phyloP scores from a whole-genome alignment of 2,888 invertebrate species.

The Drosophila macrospina region DNA sequence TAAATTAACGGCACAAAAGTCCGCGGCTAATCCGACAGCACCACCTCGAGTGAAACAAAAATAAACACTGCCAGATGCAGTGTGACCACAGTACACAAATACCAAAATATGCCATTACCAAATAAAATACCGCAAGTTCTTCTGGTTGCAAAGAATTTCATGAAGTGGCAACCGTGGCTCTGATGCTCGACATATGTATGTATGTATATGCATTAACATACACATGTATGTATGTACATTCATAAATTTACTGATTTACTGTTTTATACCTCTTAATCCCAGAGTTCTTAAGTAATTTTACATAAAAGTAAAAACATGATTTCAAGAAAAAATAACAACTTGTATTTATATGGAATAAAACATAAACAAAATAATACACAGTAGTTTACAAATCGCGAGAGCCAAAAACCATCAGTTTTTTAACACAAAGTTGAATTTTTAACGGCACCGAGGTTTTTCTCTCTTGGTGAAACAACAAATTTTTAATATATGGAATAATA shows the following conservation, averaged over 20 bases:
- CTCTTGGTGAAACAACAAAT: conserved; percentile 71
- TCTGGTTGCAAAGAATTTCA: too few relatives aligned
- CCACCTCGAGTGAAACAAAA: conserved; percentile 4
- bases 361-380: conserved; percentile 46
- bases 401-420: conserved; percentile 2
- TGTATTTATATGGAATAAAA: conserved; percentile 41
- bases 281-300: too few relatives aligned
- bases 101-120: background rate
- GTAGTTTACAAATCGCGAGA: conserved; percentile 12
- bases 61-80: conserved; percentile 30
- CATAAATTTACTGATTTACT: too few relatives aligned
- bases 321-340: conserved; percentile 32
- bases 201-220: too few relatives aligned
- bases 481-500: conserved; percentile 77
- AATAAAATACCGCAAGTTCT: background rate
- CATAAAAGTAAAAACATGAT: background rate
- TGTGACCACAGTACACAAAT: conserved; percentile 5
- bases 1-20: conserved; percentile 26
- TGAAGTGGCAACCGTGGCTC: too few relatives aligned
- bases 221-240: too few relatives aligned
- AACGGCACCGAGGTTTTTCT: conserved; percentile 33
- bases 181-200: too few relatives aligned
- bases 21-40: background rate
- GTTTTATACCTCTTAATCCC: too few relatives aligned
- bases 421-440: conserved; percentile 28